These are phyloP conservation scores for Polypedilum pembai DNA, from an alignment of 1,140 invertebrate species.

Conservation along the genomic window DNA sequence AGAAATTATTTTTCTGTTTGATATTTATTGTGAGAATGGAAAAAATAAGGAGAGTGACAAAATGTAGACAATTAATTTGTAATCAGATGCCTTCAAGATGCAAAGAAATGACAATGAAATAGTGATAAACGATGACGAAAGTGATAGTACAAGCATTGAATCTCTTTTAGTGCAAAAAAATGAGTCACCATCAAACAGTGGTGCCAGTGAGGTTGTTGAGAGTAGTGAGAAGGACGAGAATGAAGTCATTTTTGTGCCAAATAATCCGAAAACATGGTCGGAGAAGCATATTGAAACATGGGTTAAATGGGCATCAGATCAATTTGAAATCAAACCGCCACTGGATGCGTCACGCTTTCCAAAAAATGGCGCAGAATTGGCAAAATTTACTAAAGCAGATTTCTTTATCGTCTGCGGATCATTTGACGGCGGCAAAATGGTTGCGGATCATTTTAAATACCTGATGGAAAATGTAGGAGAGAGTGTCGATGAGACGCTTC, in stretches of 20 bases:
- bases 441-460: slow-evolving; percentile 47
- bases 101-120: neutral
- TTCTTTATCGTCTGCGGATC: slow-evolving; percentile 46
- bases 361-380: slow-evolving; percentile 51
- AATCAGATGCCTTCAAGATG: slow-evolving; percentile 9
- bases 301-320: slow-evolving; percentile 55
- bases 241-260: neutral
- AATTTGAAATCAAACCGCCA: slow-evolving; percentile 51
- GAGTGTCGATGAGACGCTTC: slow-evolving; percentile 45
- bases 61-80: neutral
- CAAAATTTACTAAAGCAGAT: slow-evolving; percentile 47
- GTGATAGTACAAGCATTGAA: neutral
- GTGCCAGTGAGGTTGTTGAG: neutral
- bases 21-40: neutral
- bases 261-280: slow-evolving; percentile 59
- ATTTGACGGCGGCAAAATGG: slow-evolving; percentile 43
- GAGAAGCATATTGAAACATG: slow-evolving; percentile 53
- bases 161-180: too few relatives aligned
- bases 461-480: slow-evolving; percentile 46
- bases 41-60: neutral
- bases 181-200: too few relatives aligned
- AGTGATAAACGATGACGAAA: neutral
- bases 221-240: neutral
- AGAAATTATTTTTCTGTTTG: neutral
- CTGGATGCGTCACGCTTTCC: slow-evolving; percentile 50